phyloP scores from a whole-genome alignment of 2,888 invertebrate species.

The Cremastinae sp. region DNA sequence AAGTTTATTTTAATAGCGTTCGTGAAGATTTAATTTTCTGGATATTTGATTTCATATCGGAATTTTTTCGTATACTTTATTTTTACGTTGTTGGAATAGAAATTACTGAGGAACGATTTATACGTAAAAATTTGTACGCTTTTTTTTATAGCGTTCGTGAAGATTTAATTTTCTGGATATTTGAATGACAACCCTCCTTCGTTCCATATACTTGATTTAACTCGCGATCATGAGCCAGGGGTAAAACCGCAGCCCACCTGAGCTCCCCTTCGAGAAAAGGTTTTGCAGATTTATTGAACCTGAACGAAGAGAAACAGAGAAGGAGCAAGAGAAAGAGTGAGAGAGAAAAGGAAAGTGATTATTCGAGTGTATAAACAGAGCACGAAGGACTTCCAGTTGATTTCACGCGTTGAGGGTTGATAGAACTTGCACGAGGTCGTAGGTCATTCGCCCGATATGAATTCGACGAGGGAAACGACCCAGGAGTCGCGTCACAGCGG shows the following conservation, averaged over 20 bases:
- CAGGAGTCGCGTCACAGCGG: slow-evolving; percentile 17
- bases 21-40: too few relatives aligned
- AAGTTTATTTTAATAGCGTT: too few relatives aligned
- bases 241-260: slow-evolving; percentile 25
- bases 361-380: slow-evolving; percentile 5
- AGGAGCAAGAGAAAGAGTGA: background rate
- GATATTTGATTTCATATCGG: too few relatives aligned
- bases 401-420: slow-evolving; percentile 39
- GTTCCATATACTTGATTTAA: slow-evolving; percentile 1
- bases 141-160: too few relatives aligned
- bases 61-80: too few relatives aligned
- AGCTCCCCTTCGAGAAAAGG: background rate
- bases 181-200: background rate
- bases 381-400: slow-evolving; percentile 50
- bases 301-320: background rate
- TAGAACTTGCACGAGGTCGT: background rate
- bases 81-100: too few relatives aligned
- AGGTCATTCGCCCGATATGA: slow-evolving; percentile 30
- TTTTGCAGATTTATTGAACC: slow-evolving; percentile 13
- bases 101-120: too few relatives aligned
- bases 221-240: slow-evolving; percentile 1
- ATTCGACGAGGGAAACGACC: slow-evolving; percentile 18
- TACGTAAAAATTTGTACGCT: too few relatives aligned
- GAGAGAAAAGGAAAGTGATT: background rate
- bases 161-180: too few relatives aligned